phyloP scores from a whole-genome alignment of 2,888 invertebrate species.

The Diadegma fenestrale region DNA sequence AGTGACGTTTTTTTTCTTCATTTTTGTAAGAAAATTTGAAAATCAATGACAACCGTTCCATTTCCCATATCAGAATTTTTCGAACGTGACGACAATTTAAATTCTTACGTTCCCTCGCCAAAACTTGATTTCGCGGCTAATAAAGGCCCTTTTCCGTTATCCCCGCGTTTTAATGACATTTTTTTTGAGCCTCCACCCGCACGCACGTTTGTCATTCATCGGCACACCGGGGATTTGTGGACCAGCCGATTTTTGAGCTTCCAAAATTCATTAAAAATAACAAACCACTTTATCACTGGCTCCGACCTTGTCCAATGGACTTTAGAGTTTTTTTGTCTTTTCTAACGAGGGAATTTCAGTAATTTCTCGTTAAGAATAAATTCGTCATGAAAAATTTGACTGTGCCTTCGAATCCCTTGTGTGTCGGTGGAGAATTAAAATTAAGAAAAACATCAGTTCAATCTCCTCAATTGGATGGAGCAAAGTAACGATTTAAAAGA shows the following conservation, averaged over 20 bases:
- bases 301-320: background rate
- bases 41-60: background rate
- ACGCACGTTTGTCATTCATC: background rate
- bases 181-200: background rate
- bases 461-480: slow-evolving; percentile 40
- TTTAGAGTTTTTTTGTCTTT: background rate
- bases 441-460: background rate
- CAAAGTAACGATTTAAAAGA: background rate
- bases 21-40: slow-evolving; percentile 22
- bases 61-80: slow-evolving; percentile 2
- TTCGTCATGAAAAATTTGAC: background rate
- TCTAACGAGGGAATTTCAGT: background rate
- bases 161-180: slow-evolving; percentile 3
- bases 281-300: background rate
- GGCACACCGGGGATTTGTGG: slow-evolving; percentile 1
- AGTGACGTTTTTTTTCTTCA: slow-evolving; percentile 30
- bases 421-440: background rate
- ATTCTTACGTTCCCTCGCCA: slow-evolving; percentile 34
- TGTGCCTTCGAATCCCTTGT: slow-evolving; percentile 21
- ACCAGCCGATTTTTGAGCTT: background rate
- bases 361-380: background rate
- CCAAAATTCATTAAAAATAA: background rate
- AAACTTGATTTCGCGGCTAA: slow-evolving; percentile 27
- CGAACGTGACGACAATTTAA: background rate
- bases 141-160: background rate